Conservation (phyloP, 2,797 vertebrate species). For the Falco peregrinus region DNA sequence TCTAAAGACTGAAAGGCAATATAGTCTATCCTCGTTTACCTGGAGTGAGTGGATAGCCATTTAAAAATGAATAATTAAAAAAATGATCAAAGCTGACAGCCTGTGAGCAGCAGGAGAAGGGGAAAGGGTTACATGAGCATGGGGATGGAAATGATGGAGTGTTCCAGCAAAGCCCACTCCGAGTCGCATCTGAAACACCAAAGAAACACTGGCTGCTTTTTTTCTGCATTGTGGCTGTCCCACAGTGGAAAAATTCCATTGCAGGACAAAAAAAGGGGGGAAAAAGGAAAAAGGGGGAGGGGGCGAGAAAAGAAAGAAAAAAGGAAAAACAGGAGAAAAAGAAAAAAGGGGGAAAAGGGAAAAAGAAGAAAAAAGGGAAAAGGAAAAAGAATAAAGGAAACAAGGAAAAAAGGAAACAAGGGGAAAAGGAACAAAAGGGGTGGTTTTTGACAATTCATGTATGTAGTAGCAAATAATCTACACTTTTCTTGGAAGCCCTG, state of each 20-base stretch:
- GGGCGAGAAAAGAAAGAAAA: too few species aligned
- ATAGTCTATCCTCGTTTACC: neutral
- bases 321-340: too few species aligned
- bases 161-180: neutral
- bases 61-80: neutral
- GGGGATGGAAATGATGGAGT: accelerated
- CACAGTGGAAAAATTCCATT: neutral
- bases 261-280: neutral
- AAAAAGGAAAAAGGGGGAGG: neutral
- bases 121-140: neutral
- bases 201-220: neutral
- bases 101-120: neutral
- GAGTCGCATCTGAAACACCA: accelerated
- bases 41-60: neutral
- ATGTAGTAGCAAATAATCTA: neutral
- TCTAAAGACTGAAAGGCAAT: neutral
- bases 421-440: neutral
- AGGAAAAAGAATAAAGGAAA: neutral
- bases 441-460: neutral
- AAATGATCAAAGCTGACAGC: neutral
- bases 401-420: too few species aligned
- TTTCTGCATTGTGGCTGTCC: neutral
- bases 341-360: too few species aligned
- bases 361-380: too few species aligned
- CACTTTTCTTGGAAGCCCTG: neutral